Conservation (phyloP, 2,797 vertebrate genomes). For the Uromys caudimaculatus region DNA sequence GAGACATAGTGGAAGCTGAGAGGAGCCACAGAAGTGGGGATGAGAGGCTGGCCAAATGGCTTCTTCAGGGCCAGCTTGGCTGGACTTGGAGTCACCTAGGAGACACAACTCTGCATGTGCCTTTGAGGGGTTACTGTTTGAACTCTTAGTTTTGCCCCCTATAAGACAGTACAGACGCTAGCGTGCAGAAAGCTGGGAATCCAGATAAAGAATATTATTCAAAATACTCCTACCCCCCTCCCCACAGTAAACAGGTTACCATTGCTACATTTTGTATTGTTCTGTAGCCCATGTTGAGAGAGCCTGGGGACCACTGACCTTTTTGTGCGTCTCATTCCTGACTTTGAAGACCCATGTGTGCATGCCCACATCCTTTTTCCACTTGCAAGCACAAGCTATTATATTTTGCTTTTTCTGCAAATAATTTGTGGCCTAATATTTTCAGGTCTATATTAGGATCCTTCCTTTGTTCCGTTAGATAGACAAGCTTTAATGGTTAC, state of each 20-base stretch:
- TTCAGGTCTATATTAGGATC: background rate
- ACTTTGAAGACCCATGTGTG: too few relatives aligned
- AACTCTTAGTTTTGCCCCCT: background rate
- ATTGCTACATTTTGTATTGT: too few relatives aligned
- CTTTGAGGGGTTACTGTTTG: background rate
- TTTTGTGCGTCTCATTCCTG: background rate
- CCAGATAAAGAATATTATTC: background rate
- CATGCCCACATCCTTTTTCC: background rate
- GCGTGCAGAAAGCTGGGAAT: background rate
- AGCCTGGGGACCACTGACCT: too few relatives aligned
- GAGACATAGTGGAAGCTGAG: background rate
- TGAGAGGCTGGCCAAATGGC: background rate
- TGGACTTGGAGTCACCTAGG: background rate
- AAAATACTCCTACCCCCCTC: background rate
- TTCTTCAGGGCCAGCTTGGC: background rate
- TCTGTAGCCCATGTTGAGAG: background rate
- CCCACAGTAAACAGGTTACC: background rate
- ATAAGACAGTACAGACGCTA: background rate
- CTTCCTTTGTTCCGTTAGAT: background rate
- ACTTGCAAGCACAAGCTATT: background rate
- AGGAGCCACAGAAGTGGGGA: background rate
- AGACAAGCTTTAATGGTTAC: background rate
- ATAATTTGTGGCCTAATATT: background rate
- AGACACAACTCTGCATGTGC: background rate
- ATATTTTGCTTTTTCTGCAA: background rate